A percentile compares a stretch with the other conserved stretches of the same genome.
Conservation (phyloP, 2,888 invertebrate genomes). For the Drosophila mulleri region DNA sequence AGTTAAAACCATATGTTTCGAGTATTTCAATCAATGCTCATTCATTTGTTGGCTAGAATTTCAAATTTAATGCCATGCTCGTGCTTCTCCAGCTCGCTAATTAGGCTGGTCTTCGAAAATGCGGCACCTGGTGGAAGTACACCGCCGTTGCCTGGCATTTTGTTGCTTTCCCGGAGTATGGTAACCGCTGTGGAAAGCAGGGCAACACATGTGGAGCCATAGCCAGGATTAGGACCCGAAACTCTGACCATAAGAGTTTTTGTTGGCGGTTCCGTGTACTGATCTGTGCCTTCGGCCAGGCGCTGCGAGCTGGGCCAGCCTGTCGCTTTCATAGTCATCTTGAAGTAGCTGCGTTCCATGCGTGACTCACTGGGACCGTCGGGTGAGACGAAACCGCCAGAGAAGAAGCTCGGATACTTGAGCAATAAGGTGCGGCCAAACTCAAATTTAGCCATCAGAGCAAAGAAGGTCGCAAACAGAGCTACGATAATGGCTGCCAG, state of each 20-base stretch:
- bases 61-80: constrained; percentile 90
- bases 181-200: constrained; percentile 91
- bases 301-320: constrained; percentile 91
- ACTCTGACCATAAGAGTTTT: constrained; percentile 89
- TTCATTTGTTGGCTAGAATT: constrained; percentile 85
- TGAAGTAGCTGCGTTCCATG: constrained; percentile 88
- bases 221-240: constrained; percentile 87
- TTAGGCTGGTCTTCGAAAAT: constrained; percentile 92
- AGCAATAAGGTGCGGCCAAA: constrained; percentile 89
- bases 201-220: constrained; percentile 92
- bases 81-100: constrained; percentile 89
- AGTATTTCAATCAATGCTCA: not conserved
- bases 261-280: constrained; percentile 86
- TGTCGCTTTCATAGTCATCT: constrained; percentile 89
- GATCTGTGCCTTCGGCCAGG: constrained; percentile 86
- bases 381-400: constrained; percentile 89
- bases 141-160: constrained; percentile 94
- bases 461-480: constrained; percentile 88
- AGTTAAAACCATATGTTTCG: not conserved
- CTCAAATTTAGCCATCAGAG: constrained; percentile 87
- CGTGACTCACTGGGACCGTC: constrained; percentile 88
- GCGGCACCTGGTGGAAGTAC: constrained; percentile 94
- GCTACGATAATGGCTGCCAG: constrained; percentile 86
- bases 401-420: constrained; percentile 90
- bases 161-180: constrained; percentile 90